Percentiles rank a stretch among this genome's conserved stretches.
Conservation (phyloP, 1,140 invertebrate genomes). For the Dryas iulia region DNA sequence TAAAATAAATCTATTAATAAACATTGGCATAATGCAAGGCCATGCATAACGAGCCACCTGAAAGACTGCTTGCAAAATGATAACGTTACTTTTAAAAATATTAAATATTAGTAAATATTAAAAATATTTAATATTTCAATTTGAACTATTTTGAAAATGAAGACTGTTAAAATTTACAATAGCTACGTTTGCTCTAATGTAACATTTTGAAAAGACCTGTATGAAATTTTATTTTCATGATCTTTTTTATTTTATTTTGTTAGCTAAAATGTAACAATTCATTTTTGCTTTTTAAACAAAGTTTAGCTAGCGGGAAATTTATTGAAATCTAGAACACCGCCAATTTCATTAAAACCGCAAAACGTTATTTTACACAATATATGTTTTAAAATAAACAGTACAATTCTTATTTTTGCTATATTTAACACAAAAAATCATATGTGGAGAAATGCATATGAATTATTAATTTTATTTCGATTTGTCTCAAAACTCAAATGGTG, state of each 20-base stretch:
- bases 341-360: not conserved
- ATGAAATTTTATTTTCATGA: not conserved
- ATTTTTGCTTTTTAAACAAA: not conserved
- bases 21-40: not conserved
- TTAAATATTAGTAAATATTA: conserved; percentile 4
- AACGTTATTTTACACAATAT: not conserved
- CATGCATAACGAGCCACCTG: conserved; percentile 2
- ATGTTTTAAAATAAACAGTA: too few relatives aligned
- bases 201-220: not conserved
- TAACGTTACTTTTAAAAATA: conserved; percentile 7
- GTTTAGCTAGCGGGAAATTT: not conserved
- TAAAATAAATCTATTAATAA: not conserved
- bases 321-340: too few relatives aligned
- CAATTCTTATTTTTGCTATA: not conserved
- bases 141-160: conserved; percentile 2
- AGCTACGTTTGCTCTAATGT: not conserved
- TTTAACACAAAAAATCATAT: not conserved
- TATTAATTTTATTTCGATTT: not conserved
- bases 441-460: not conserved
- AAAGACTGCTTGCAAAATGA: conserved; percentile 12
- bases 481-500: not conserved
- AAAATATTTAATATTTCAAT: not conserved
- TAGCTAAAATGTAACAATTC: too few relatives aligned
- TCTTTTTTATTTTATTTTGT: not conserved
- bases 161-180: not conserved